These are phyloP conservation scores for Microctenopoma stevenorrisi DNA, from an alignment of 2,797 vertebrate species.

Conservation along the genomic window DNA sequence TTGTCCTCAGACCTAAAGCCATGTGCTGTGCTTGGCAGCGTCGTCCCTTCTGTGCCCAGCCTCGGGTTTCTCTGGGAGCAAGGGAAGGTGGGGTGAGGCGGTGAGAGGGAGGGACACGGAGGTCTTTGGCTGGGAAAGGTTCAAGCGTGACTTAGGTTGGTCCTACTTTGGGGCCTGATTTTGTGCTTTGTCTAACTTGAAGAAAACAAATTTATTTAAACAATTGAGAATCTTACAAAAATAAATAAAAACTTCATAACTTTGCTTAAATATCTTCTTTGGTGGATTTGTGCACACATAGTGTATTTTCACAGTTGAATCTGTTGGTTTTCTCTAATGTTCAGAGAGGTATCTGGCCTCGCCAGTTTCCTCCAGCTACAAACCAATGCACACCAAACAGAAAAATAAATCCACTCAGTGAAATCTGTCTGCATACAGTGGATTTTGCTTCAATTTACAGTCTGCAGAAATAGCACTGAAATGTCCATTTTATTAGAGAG, in stretches of 20 bases:
- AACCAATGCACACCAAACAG: not conserved
- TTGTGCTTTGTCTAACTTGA: no score
- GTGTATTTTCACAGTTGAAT: not conserved
- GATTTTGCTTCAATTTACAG: conserved; percentile 21
- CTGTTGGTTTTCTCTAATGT: no score
- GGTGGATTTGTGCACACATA: no score
- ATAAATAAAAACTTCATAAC: no score
- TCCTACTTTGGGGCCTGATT: not conserved
- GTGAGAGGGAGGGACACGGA: conserved; percentile 10
- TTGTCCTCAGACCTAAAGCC: conserved; percentile 71
- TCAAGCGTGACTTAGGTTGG: conserved; percentile 48
- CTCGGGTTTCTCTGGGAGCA: conserved; percentile 54
- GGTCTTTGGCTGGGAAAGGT: conserved; percentile 25
- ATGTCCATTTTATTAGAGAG: conserved; percentile 59
- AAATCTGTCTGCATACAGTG: conserved; percentile 9
- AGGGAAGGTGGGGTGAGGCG: conserved; percentile 32
- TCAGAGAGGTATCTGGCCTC: no score
- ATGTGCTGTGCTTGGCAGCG: conserved; percentile 73
- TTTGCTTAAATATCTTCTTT: no score
- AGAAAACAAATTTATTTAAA: no score
- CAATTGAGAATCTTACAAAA: no score
- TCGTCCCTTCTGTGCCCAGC: conserved; percentile 64
- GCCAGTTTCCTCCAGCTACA: not conserved
- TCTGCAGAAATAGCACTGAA: conserved; percentile 34
- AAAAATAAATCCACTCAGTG: not conserved